Evolutionary conservation across 2,797 vertebrate species (phyloP), one percentile per base, ranked within the genome.

Genomic region (Rachycentron canadum): DNA sequence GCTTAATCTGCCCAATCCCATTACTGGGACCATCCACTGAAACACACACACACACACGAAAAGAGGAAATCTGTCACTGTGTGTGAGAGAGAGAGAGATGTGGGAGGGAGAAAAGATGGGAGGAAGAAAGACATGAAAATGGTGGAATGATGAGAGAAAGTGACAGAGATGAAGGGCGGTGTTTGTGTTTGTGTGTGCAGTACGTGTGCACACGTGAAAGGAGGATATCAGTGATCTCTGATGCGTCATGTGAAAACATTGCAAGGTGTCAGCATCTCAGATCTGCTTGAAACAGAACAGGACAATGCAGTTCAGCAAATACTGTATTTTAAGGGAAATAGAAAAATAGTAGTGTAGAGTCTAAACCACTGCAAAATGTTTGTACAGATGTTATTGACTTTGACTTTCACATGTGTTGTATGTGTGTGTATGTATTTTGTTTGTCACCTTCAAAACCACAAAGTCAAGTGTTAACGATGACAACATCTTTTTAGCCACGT

Each of bases 1-100:
- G 82, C 78, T 82, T 91, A 92, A 91, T 92, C 93, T 91, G 76
- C 80, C 65, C 85, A 93, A 93, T 92, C 92, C 90, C 84, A 91
- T 92, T 91, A 92, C 84, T 73, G 86, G 23, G 84, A 79, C 64
- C 85, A 69, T 88, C 85, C 84, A 78, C 70, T 74, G 65, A 83
- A 26, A 60, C 30, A 41, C 52, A 77, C 68, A 72, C 83, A 56
- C 45, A 64, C 0, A 64, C 43, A 87, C 61, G 62, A 86, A 86
- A 83, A 74, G 64, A 71, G 55, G 21, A 52, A 81, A 81, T 83
- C 58, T 82, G 75, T 68, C 65, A 53, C 14, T 84, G 71, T 80
- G 69, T 73, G 73, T 80, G 69, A 26, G 49, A 34, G 53, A 38
- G 61, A 59, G 62, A 72, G 52, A 57, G 40, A 71, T 53, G 73